A percentile compares a stretch with the other conserved stretches of the same genome.
Evolutionary conservation across 30 jellyfish, hydroid and myxozoan genomes (phyloP).

Genomic region (Haliclystus octoradiatus): DNA sequence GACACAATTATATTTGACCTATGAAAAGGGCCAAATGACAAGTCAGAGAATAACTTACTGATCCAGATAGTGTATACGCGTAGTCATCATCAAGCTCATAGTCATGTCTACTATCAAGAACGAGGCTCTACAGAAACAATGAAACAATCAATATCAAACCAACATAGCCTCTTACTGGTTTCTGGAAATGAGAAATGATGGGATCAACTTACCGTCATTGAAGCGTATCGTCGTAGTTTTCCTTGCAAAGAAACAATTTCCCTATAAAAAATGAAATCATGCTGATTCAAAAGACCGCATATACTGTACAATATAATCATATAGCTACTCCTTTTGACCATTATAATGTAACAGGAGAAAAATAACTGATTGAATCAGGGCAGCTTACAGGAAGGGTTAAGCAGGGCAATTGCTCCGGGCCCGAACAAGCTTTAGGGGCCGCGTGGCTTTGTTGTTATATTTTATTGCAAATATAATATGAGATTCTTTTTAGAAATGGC

Average conservation of each 20-base stretch:
- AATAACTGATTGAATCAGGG: too few relatives aligned
- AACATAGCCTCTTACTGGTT: background rate
- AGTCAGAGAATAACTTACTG: background rate
- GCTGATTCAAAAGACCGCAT: too few relatives aligned
- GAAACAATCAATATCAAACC: background rate
- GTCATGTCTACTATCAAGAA: slow-evolving; percentile 29
- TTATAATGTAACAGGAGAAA: too few relatives aligned
- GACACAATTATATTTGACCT: too few relatives aligned
- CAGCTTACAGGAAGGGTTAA: too few relatives aligned
- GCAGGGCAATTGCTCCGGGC: too few relatives aligned
- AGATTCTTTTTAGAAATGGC: too few relatives aligned
- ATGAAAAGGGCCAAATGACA: background rate
- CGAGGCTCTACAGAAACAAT: slow-evolving; percentile 49
- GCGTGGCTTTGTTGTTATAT: too few relatives aligned
- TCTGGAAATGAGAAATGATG: background rate
- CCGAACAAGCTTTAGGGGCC: too few relatives aligned
- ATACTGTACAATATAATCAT: too few relatives aligned
- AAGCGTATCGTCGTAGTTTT: slow-evolving; percentile 53
- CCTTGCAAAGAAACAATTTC: slow-evolving; percentile 70
- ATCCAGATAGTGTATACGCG: background rate
- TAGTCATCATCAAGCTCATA: slow-evolving; percentile 50
- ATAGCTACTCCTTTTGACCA: too few relatives aligned
- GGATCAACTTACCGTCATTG: slow-evolving; percentile 52
- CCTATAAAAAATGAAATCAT: slow-evolving; percentile 17
- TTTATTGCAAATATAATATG: too few relatives aligned